Base-by-base conservation (phyloP, 2,888 invertebrate species). In the Flexamia atlantica region DNA sequence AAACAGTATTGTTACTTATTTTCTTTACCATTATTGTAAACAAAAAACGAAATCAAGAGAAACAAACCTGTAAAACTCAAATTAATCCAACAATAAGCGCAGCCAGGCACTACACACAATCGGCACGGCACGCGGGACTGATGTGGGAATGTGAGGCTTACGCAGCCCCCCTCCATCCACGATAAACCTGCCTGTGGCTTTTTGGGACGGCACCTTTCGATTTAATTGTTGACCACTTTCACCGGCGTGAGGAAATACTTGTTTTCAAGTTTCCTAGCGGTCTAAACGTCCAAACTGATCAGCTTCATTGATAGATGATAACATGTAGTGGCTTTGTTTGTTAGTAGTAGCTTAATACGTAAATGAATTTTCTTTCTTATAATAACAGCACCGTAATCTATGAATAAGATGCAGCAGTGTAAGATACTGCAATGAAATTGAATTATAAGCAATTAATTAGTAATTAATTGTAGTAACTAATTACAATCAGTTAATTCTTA, bases 141-240 rank as follows among this genome's bases (percentile, higher is more conserved):
- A 28, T 23, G n/a, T 57, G 57, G 20, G 12, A 23, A 57, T 12
- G 57, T 20, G 23, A 50, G 50, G 9, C 50, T 50, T 50, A 50
- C n/a, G 20, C 57, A 3, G 12, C 30, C 64, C 30, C 7, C 25
- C 12, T 3, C 28, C 14, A 28, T 64, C 64, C 3, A 7, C 9
- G 1, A 7, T 12, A 64, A 28, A 28, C 64, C 14, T 5, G 28
- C 64, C 4, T 57, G 64, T 28, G 10, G 46, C 46, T 46, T 53
- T 53, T 53, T 53, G 14, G 64, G 64, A 23, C 64, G 64, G 4
- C 64, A 4, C 23, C 3, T 23, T 2, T 23, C 4, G 20, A 64
- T 64, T 64, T 64, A 64, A 64, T 64, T 64, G 64, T 64, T 28
- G 20, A 4, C 64, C 2, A 64, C 64, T 64, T 64, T 64, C 64